Percentiles rank a stretch among this genome's conserved stretches.
Conservation (phyloP, 2,888 invertebrate species). For the Drosophila putrida region DNA sequence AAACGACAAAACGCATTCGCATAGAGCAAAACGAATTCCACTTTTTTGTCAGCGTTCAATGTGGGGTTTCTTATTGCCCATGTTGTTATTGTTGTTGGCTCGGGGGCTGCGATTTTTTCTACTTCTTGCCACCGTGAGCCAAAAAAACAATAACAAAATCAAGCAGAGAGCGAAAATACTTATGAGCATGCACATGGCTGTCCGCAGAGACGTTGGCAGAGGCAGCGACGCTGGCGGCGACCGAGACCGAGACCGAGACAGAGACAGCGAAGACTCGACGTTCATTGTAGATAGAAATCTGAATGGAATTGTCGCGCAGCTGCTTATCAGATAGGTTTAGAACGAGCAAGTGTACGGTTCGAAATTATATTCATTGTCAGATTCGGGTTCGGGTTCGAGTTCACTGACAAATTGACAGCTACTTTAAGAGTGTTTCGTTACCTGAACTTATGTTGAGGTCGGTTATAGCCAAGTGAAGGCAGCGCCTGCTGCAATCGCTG, state of each 20-base stretch:
- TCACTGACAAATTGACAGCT: constrained; percentile 7
- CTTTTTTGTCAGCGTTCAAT: constrained; percentile 29
- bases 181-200: constrained; percentile 53
- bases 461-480: constrained; percentile 29
- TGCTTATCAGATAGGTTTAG: constrained; percentile 78
- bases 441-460: constrained; percentile 27
- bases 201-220: constrained; percentile 7
- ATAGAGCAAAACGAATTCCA: constrained; percentile 41
- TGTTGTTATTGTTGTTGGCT: constrained; percentile 34
- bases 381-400: neutral
- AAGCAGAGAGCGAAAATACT: constrained; percentile 31
- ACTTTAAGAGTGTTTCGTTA: neutral
- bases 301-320: constrained; percentile 74
- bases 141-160: constrained; percentile 43
- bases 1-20: constrained; percentile 65
- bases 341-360: constrained; percentile 67
- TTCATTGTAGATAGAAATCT: constrained; percentile 72
- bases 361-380: constrained; percentile 4
- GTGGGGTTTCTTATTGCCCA: constrained; percentile 35
- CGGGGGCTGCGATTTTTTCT: constrained; percentile 29
- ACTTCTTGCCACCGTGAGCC: constrained; percentile 42
- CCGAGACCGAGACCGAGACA: neutral
- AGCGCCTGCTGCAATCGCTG: constrained; percentile 11
- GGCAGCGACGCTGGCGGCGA: neutral
- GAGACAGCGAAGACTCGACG: constrained; percentile 30